Conservation (phyloP, 2,888 invertebrate genomes). For the Ypsolopha sequella region DNA sequence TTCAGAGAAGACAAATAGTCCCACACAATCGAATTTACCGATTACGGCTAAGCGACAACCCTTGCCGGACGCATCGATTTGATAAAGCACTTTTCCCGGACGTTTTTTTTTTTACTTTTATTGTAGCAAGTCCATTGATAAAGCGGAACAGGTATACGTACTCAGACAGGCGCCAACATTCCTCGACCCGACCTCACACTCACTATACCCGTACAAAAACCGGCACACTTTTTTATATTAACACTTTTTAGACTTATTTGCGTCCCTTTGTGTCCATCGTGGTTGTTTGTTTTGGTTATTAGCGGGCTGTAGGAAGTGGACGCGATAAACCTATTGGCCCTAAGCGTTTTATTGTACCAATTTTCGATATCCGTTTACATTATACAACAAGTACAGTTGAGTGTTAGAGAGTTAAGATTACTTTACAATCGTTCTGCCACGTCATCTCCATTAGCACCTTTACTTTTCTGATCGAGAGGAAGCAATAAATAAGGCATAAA, state of each 20-base stretch:
- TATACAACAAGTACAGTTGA: background rate
- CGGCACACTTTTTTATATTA: constrained; percentile 63
- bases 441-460: constrained; percentile 47
- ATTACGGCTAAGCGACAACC: constrained; percentile 43
- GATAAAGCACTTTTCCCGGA: constrained; percentile 60
- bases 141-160: constrained; percentile 68
- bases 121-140: constrained; percentile 67
- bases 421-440: constrained; percentile 11
- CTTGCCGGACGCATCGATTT: constrained; percentile 60
- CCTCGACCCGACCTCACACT: constrained; percentile 69
- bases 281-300: constrained; percentile 69
- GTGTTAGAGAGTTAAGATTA: background rate
- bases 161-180: constrained; percentile 72
- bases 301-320: constrained; percentile 64
- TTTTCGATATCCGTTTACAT: constrained; percentile 56
- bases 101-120: constrained; percentile 40
- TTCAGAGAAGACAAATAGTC: constrained; percentile 1
- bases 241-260: constrained; percentile 46
- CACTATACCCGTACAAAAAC: constrained; percentile 64
- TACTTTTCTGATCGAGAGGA: background rate
- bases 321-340: constrained; percentile 61
- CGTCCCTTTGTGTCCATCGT: constrained; percentile 57
- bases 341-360: constrained; percentile 69
- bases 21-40: constrained; percentile 7
- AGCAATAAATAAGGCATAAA: background rate